Percentiles rank a stretch among this genome's conserved stretches.
Conservation (phyloP, 2,888 invertebrate genomes). For the Chrysomela aeneicollis region DNA sequence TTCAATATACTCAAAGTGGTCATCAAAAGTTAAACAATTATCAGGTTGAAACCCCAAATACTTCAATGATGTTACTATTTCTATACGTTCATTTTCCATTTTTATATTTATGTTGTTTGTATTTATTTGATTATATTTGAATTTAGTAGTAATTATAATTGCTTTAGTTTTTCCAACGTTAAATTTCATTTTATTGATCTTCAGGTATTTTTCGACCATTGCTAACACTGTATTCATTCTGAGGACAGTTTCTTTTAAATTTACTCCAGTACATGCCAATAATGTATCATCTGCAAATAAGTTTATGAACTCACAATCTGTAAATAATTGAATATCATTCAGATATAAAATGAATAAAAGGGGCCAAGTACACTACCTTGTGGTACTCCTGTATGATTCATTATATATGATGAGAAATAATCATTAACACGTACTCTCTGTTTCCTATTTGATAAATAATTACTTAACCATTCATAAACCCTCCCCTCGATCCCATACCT, state of each 20-base stretch:
- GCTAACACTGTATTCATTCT: not conserved
- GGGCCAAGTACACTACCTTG: too few relatives aligned
- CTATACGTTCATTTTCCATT: not conserved
- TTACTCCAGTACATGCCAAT: not conserved
- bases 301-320: too few relatives aligned
- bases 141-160: not conserved
- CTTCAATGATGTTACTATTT: not conserved
- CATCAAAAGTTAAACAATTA: not conserved
- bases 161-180: not conserved
- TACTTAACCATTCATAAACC: conserved; percentile 4
- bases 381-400: not conserved
- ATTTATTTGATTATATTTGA: conserved; percentile 2
- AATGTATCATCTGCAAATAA: too few relatives aligned
- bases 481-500: conserved; percentile 6
- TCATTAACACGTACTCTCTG: not conserved
- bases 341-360: too few relatives aligned
- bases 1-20: not conserved
- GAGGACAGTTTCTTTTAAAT: not conserved
- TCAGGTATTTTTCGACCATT: not conserved
- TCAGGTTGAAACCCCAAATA: conserved; percentile 2
- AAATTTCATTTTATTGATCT: conserved; percentile 5
- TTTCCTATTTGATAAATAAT: too few relatives aligned
- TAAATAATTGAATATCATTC: too few relatives aligned
- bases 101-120: not conserved
- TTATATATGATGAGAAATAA: too few relatives aligned